Conservation (phyloP, 2,797 vertebrate genomes). For the Enteromius anoplus region DNA sequence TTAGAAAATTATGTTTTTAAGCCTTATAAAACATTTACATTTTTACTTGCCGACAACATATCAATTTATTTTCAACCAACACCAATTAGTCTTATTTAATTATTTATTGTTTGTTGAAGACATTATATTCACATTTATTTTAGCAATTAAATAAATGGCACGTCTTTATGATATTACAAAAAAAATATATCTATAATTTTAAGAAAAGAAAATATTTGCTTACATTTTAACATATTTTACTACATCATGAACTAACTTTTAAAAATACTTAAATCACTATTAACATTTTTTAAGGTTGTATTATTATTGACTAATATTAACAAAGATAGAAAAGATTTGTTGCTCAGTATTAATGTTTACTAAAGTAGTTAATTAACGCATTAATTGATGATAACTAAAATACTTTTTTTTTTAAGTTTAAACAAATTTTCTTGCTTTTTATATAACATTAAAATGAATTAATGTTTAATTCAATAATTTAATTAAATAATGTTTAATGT, state of each 20-base stretch:
- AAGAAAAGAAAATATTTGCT: too few species aligned
- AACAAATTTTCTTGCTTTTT: background rate
- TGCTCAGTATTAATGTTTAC: background rate
- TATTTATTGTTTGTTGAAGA: background rate
- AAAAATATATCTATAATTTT: too few species aligned
- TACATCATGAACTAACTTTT: too few species aligned
- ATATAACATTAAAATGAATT: background rate
- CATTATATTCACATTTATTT: background rate
- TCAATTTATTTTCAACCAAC: background rate
- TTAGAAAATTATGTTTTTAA: background rate
- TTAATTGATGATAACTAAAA: background rate
- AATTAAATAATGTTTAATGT: too few species aligned
- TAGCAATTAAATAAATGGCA: background rate
- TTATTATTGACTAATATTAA: background rate
- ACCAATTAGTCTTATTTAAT: background rate
- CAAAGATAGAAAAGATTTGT: background rate
- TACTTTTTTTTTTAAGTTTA: background rate
- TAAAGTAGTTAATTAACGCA: background rate
- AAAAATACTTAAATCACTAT: too few species aligned
- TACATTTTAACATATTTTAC: too few species aligned
- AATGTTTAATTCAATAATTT: too few species aligned
- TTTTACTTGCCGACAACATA: background rate
- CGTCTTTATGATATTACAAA: too few species aligned
- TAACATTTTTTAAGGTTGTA: background rate
- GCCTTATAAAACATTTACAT: background rate